Evolutionary conservation across 2,888 invertebrate species (phyloP), one percentile per base, ranked within the genome.

Genomic region (Parasteatoda lunata): DNA sequence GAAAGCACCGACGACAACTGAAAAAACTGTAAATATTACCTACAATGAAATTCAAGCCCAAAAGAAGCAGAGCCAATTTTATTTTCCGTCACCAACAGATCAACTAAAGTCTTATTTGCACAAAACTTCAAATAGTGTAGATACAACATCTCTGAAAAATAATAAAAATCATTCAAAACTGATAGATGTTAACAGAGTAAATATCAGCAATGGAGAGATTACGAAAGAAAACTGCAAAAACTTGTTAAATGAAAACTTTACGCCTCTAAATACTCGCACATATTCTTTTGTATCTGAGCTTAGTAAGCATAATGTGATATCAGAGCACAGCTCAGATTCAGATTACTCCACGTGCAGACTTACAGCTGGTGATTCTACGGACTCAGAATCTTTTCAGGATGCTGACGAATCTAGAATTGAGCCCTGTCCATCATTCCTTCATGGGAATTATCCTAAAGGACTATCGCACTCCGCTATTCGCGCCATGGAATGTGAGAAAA

Each of bases 351-450:
- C 88, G 0, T 84, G 77, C 65, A 71, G 84, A 8, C 81, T 77
- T 7, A 88, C 88, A 0, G 49, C 82, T 2, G 88, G 88, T 0
- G 88, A 88, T n/a, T 88, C 88, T 0, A 88, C 88, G 3, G 88
- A 88, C 49, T 82, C 87, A 6, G 88, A 88, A 59, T 88, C 88
- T 1, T 88, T 88, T 59, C 87, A 82, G 6, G 88, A 88, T 52
- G 70, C 79, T 3, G 88, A 88, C 11, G 83, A 88, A 5, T 30
- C 86, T 11, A 71, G 77, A 13, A 59, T 77, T 13, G 3, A 64
- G 5, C 87, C 87, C 4, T 78, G 78, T 13, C 66, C 69, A 2
- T 88, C 88, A 3, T 88, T 88, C 54, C 88, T 88, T 5, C 88
- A 88, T 15, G 83, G 79, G 0, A 78, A 69, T 6, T 81, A 65